Evolutionary conservation across 2,797 vertebrate species (phyloP).

Genomic region (Trematomus bernacchii): DNA sequence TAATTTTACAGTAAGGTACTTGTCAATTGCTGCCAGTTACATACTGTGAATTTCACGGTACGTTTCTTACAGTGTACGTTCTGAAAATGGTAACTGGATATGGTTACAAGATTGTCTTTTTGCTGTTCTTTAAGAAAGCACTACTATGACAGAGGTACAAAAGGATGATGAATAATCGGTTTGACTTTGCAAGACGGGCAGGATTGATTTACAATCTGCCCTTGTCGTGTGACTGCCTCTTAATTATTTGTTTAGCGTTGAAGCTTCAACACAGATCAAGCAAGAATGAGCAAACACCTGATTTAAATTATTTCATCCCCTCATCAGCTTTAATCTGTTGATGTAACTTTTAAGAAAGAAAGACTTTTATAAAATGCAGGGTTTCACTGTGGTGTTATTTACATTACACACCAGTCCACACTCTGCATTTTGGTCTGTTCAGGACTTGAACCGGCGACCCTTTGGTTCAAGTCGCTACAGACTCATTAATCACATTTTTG

Average conservation of each 20-base stretch:
- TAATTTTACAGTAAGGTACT: too few relatives aligned
- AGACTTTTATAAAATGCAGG: too few relatives aligned
- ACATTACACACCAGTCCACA: too few relatives aligned
- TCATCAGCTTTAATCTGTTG: constrained; percentile 29
- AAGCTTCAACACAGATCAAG: constrained; percentile 39
- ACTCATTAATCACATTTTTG: background rate
- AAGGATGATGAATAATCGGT: constrained; percentile 7
- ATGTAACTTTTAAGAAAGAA: constrained; percentile 5
- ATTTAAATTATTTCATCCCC: constrained; percentile 53
- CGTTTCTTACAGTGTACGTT: too few relatives aligned
- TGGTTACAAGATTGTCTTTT: background rate
- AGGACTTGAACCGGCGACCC: too few relatives aligned
- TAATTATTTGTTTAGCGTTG: constrained; percentile 23
- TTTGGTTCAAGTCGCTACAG: too few relatives aligned
- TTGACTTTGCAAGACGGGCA: background rate
- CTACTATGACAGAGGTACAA: background rate
- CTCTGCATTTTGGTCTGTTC: too few relatives aligned
- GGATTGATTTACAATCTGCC: constrained; percentile 16
- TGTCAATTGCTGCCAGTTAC: too few relatives aligned
- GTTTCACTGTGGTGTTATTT: too few relatives aligned
- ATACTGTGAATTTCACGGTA: too few relatives aligned
- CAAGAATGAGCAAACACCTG: constrained; percentile 19
- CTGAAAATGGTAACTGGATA: background rate
- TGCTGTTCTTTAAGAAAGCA: background rate
- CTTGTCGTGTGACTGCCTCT: constrained; percentile 14